Evolutionary conservation across 2,797 vertebrate species (phyloP).

Genomic region (Paedocypris micromegethes): DNA sequence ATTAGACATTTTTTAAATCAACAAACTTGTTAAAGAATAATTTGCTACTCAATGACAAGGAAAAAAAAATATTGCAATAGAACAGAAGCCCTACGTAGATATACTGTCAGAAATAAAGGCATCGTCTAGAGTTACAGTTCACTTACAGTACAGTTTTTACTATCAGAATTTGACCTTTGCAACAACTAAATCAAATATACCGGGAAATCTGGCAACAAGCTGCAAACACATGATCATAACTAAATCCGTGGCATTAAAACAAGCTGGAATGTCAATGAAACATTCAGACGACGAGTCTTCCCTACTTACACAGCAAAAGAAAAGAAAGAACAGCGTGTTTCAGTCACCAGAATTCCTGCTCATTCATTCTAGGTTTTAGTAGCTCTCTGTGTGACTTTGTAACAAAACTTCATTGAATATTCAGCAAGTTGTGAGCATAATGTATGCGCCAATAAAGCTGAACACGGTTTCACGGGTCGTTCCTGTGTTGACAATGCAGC

Average conservation of each 20-base stretch:
- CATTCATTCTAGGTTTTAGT: too few species aligned
- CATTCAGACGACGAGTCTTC: background rate
- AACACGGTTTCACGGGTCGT: background rate
- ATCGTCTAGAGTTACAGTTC: too few species aligned
- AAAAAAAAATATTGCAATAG: too few species aligned
- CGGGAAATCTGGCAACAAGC: background rate
- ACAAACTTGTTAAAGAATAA: background rate
- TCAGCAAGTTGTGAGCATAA: too few species aligned
- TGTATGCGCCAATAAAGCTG: too few species aligned
- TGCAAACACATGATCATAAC: background rate
- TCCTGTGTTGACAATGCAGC: slow-evolving; percentile 67
- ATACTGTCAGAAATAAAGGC: too few species aligned
- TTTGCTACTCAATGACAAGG: too few species aligned
- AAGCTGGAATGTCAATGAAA: slow-evolving; percentile 42
- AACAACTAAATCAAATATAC: background rate
- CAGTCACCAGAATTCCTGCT: background rate
- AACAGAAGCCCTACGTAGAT: too few species aligned
- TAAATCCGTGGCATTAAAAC: slow-evolving; percentile 1
- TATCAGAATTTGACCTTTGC: too few species aligned
- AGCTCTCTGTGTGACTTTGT: too few species aligned
- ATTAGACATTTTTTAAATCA: background rate
- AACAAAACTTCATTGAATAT: too few species aligned
- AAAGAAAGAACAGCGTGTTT: slow-evolving; percentile 7
- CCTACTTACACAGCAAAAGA: slow-evolving; percentile 22
- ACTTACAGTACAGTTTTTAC: too few species aligned